Base-by-base conservation (phyloP, 2,797 vertebrate species). In the Brachyalestes nurse region DNA sequence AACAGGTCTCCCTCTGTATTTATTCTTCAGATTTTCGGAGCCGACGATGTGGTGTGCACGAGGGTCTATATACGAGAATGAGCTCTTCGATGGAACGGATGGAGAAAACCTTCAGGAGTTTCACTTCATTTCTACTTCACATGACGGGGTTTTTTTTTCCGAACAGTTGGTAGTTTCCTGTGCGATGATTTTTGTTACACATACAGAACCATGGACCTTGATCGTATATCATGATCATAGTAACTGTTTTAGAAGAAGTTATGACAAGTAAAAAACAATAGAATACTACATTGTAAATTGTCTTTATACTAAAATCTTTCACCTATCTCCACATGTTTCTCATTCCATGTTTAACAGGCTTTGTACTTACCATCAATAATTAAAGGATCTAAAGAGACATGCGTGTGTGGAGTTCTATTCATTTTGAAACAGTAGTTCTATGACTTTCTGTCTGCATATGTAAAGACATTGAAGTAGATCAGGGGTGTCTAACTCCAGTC, bases 1-100 rank as follows among this genome's bases (percentile, higher is more conserved):
- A 83, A 64, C 61, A 47, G 72, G 6, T 71, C 17, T 61, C 12
- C 71, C 58, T 86, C 21, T 21, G 61, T 87, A 79, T 86, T 82
- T 4, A 55, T 51, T 71, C 93, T 93, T 80, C 94, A 99, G 97
- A 97, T 93, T 1, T 97, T 99, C 12, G 97, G 97, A 85, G 97
- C 97, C 0, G 95, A 97, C n/a, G 96, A 98, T 1, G 95, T 98
- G 80, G 93, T 97, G 81, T 99, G 97, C 92, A 98, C 97, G 10
- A 93, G 97, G 87, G 94, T 98, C 94, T 98, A 98, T 77, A 85
- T 95, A 61, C 95, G 96, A 75, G 96, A 94, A 12, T 97, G 94
- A 94, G 42, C 64, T 23, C 62, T 40, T 23, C 7, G 57, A 47
- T 19, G 28, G 58, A 81, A 17, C 72, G 34, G 80, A 81, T 72